Conservation (phyloP, 2,888 invertebrate species). For the Callosobruchus maculatus region DNA sequence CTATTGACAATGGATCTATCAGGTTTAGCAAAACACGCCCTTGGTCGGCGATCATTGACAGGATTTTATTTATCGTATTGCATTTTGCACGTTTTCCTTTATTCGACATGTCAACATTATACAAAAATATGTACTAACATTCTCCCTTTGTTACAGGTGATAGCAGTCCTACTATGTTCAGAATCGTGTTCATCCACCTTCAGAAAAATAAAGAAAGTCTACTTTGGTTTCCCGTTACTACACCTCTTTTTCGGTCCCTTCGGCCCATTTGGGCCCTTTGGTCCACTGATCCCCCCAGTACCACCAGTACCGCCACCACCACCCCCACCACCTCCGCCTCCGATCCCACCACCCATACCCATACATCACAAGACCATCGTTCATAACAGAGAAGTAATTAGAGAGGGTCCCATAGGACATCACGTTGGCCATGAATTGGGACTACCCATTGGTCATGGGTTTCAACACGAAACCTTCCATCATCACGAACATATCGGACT, state of each 20-base stretch:
- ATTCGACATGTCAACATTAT: no score
- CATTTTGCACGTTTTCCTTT: no score
- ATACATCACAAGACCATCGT: conserved; percentile 1
- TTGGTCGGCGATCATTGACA: no score
- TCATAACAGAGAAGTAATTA: background rate
- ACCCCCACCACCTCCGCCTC: background rate
- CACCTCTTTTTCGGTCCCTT: background rate
- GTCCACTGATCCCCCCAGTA: background rate
- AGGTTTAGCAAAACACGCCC: no score
- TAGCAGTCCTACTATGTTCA: conserved; percentile 14
- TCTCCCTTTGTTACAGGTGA: conserved; percentile 12
- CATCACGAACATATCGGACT: conserved; percentile 4
- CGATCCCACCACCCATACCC: background rate
- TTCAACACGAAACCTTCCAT: conserved; percentile 6
- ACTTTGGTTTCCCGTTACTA: conserved; percentile 6
- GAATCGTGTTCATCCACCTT: conserved; percentile 13
- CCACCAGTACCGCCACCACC: background rate
- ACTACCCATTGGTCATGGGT: conserved; percentile 10
- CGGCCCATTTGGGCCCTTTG: background rate
- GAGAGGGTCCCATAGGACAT: background rate
- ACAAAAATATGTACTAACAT: no score
- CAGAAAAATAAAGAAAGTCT: conserved; percentile 17
- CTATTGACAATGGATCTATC: no score
- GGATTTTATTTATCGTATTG: no score
- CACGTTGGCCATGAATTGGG: conserved; percentile 2